Evolutionary conservation across 2,888 invertebrate genomes (phyloP), one percentile per base, ranked within the genome.

Genomic region (Leucoma salicis): DNA sequence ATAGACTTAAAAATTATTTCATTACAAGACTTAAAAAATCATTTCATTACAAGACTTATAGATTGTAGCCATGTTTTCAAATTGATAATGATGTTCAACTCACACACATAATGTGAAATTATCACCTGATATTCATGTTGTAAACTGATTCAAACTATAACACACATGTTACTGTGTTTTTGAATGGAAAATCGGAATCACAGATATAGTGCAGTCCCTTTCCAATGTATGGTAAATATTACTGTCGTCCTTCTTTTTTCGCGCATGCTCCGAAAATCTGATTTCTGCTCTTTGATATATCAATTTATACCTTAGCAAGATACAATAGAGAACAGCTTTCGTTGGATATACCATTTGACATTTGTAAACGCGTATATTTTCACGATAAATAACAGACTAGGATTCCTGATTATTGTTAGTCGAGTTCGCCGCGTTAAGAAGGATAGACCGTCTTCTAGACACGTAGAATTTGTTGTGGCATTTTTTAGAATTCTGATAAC

Each of bases 261-360:
- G 83, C 86, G 85, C 85, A 85, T 84, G 85, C 84, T 77, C 81
- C 42, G 50, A 64, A 48, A 35, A 42, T 25, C 16, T 21, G 14
- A 40, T 47, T 42, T 39, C 18, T 54, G 49, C 54, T 58, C 53
- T 61, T 55, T 65, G 65, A 45, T 49, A 63, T 66, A 59, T 53
- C 46, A 72, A 74, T 70, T 55, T 71, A 45, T 46, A 52, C 63
- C 64, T 60, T 80, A 74, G 38, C 10, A 0, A 38, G 13, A 53
- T 36, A 51, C 34, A 40, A 59, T 73, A 77, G 55, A 65, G 76
- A 49, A 46, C 51, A 58, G 47, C 52, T 57, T 63, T 46, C 51
- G 37, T 42, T 50, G 46, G 8, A 38, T 18, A 35, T 35, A 37
- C 31, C 29, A 15, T 46, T 50, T 42, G 46, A 57, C 43, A 55